Conservation (phyloP, 2,888 invertebrate genomes). For the Malthinus flaveolus region DNA sequence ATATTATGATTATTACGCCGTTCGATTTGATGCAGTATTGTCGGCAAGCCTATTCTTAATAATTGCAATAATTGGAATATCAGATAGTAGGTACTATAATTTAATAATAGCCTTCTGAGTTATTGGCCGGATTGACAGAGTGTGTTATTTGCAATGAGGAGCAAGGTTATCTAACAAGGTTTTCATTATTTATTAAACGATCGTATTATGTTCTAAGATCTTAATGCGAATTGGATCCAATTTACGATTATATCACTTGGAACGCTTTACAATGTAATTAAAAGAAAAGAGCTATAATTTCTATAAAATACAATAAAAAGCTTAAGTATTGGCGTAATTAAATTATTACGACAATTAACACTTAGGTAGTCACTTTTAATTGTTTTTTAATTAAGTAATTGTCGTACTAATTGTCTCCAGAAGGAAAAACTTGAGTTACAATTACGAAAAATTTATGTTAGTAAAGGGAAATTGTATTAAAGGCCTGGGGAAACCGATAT, state of each 20-base stretch:
- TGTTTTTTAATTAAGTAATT: too few relatives aligned
- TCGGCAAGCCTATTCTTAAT: constrained; percentile 24
- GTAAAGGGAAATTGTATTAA: too few relatives aligned
- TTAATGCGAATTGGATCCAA: constrained; percentile 15
- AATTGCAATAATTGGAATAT: constrained; percentile 27
- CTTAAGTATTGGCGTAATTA: too few relatives aligned
- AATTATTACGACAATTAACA: too few relatives aligned
- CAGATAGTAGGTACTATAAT: constrained; percentile 27
- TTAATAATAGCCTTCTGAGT: constrained; percentile 32
- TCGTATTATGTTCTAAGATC: constrained; percentile 11
- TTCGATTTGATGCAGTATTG: constrained; percentile 15
- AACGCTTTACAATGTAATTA: constrained; percentile 22
- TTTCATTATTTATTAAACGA: constrained; percentile 30
- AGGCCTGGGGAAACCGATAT: too few relatives aligned
- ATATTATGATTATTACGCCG: constrained; percentile 14
- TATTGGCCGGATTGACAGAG: constrained; percentile 29
- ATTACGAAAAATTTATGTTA: too few relatives aligned
- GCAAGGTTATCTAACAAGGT: constrained; percentile 30
- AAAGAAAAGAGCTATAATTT: neutral
- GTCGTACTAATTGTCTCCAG: neutral
- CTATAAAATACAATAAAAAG: too few relatives aligned
- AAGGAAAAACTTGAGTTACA: too few relatives aligned
- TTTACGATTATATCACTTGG: constrained; percentile 23
- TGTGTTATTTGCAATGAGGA: constrained; percentile 30
- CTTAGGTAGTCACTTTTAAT: too few relatives aligned